A percentile compares a stretch with the other conserved stretches of the same genome.
These are phyloP conservation scores for Fregata magnificens DNA, from an alignment of 2,113 vertebrate genomes.

Conservation along the genomic window DNA sequence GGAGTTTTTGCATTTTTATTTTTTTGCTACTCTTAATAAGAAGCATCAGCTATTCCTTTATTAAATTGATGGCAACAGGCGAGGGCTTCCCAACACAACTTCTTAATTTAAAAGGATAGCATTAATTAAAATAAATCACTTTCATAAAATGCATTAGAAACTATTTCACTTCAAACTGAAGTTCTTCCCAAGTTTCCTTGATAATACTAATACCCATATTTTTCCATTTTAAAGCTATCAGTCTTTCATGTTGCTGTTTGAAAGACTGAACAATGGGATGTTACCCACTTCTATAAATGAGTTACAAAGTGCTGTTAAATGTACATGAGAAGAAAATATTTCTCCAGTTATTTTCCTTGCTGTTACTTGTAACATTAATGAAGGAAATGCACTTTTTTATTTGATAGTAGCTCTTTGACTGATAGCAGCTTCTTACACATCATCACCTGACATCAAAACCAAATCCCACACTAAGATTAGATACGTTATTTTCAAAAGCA, in stretches of 20 bases:
- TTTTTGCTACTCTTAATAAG: background rate
- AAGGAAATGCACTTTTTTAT: slow-evolving; percentile 19
- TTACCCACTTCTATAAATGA: background rate
- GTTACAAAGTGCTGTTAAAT: background rate
- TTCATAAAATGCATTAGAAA: background rate
- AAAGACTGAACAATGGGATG: background rate
- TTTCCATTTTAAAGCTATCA: background rate
- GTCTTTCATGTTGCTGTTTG: background rate
- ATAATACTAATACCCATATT: background rate
- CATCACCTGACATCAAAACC: background rate
- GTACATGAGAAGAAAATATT: background rate
- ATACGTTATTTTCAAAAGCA: background rate
- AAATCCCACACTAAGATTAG: background rate
- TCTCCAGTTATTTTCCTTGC: background rate
- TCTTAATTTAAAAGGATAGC: background rate
- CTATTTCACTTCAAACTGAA: background rate
- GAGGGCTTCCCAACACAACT: background rate
- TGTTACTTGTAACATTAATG: background rate
- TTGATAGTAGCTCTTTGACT: background rate
- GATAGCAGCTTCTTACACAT: background rate
- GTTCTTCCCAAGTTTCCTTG: background rate
- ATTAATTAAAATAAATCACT: background rate
- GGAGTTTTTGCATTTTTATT: background rate
- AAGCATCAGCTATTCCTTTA: background rate
- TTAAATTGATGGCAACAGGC: background rate